A percentile compares a stretch with the other conserved stretches of the same genome.
These are phyloP conservation scores for Andrena camellia DNA, from an alignment of 2,888 invertebrate genomes.

Conservation along the genomic window DNA sequence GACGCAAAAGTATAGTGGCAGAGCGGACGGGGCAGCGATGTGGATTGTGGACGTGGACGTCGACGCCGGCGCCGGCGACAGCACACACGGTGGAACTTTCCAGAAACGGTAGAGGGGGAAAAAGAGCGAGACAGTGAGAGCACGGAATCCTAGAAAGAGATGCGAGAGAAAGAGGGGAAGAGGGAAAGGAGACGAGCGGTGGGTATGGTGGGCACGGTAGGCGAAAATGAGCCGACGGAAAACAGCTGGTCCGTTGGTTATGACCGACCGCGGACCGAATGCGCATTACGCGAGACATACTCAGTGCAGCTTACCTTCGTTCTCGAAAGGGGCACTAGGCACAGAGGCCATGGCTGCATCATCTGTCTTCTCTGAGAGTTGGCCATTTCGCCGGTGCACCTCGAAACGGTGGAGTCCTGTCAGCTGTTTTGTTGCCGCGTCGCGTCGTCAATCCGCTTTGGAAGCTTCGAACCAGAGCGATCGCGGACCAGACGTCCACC, in stretches of 20 bases:
- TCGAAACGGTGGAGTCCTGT: neutral
- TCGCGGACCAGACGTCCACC: neutral
- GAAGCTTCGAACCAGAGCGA: neutral
- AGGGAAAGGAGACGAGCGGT: conserved; percentile 26
- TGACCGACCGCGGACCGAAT: conserved; percentile 27
- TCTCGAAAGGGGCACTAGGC: conserved; percentile 79
- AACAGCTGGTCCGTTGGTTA: conserved; percentile 37
- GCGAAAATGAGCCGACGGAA: conserved; percentile 58
- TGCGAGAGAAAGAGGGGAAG: conserved; percentile 15
- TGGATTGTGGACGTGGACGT: neutral
- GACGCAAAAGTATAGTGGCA: neutral
- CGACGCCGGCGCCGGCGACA: conserved; percentile 11
- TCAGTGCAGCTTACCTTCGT: conserved; percentile 77
- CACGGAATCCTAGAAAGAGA: conserved; percentile 34
- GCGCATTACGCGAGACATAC: conserved; percentile 31
- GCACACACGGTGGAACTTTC: conserved; percentile 79
- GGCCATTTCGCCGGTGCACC: conserved; percentile 68
- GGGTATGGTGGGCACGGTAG: conserved; percentile 34
- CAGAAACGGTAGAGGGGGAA: conserved; percentile 71
- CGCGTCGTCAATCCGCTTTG: conserved; percentile 1
- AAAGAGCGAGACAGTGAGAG: conserved; percentile 41
- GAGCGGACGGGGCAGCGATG: neutral
- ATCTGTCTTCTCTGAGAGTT: conserved; percentile 79
- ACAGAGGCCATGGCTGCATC: conserved; percentile 84
- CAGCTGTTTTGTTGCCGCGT: neutral